Evolutionary conservation across 2,888 invertebrate genomes (phyloP), one percentile per base, ranked within the genome.

Genomic region (Candidula unifasciata): DNA sequence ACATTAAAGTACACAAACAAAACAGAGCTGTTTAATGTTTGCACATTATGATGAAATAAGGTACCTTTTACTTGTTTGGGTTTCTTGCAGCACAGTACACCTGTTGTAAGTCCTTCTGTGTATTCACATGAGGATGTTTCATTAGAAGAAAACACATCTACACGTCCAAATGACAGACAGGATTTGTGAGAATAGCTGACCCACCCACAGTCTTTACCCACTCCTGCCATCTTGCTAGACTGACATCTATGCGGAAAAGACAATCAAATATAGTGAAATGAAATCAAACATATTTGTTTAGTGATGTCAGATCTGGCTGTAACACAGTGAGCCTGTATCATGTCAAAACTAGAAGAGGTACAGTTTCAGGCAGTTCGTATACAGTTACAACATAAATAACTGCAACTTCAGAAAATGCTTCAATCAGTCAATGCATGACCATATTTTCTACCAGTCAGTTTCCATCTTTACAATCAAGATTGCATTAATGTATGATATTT

Each of bases 81-180:
- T 80, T 88, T 88, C 85, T 89, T 90, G 87, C 93, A 93, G 84
- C 93, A 93, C n/a, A 93, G 85, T 8, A 92, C 92, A 2, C 93
- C 93, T 13, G 92, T 89, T 6, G 91, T 91, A 44, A 89, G 86
- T 10, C 91, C 91, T 54, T 89, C 88, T 52, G 86, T 87, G 87
- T 90, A 93, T 27, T 88, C 87, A 86, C 93, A 93, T n/a, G 90
- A 90, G 27, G 84, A 84, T 16, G 89, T 86, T 21, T 84, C 85
- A 79, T 89, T 89, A 2, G 89, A 88, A 79, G 88, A 87, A 83
- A 89, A 91, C n/a, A 92, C 93, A 80, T 93, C 93, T n/a, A 93
- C 89, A 37, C 92, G 89, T 21, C 93, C 93, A 57, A 90, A 88
- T 13, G 90, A 85, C 80, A 93, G 86, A 87, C 93, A 93, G 0